Evolutionary conservation across 2,113 vertebrate genomes (phyloP), one percentile per base, ranked within the genome.

Genomic region (Lepisosteus osseus): DNA sequence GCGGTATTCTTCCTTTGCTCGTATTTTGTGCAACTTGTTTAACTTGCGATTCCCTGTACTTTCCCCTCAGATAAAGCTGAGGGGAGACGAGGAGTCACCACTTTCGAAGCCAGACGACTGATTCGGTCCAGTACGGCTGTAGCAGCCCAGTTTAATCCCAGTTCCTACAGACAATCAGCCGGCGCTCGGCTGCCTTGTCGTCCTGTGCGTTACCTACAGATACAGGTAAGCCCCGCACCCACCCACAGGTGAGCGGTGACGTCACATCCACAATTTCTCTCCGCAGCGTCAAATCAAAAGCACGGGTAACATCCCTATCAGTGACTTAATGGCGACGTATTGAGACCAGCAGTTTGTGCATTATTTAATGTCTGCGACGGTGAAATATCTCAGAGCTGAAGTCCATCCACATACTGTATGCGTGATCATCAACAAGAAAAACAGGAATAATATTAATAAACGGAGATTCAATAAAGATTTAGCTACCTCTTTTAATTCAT

Each of bases 161-260:
- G 56, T 57, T 17, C 7, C 14, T n/a, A 15, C 13, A 57, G 43
- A 17, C 44, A 62, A 29, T 56, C n/a, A 42, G n/a, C 1, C 47
- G 47, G n/a, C 68, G 57, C 66, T 73, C 70, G 47, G 4, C 51
- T 68, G 64, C 65, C 43, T 70, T 43, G 43, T 70, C 70, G 79
- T 62, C 76, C 74, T 75, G 54, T 86, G 81, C 79, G 85, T 84
- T 85, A 91, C 86, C 89, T 90, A 87, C 82, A 83, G 87, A 86
- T 88, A 86, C 87, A 81, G 86, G 89, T 88, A 86, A 86, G 78
- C 70, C 79, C 77, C 64, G 54, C 83, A 76, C 83, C 87, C 84
- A 84, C 88, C 83, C 84, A 84, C 85, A 90, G 86, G 86, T 86
- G 77, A 83, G 73, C 3, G 0, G 47, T 88, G 87, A 89, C 87